Percentiles rank a stretch among this genome's conserved stretches.
Evolutionary conservation across 1,140 invertebrate genomes (phyloP).

Genomic region (Papilio dardanus): DNA sequence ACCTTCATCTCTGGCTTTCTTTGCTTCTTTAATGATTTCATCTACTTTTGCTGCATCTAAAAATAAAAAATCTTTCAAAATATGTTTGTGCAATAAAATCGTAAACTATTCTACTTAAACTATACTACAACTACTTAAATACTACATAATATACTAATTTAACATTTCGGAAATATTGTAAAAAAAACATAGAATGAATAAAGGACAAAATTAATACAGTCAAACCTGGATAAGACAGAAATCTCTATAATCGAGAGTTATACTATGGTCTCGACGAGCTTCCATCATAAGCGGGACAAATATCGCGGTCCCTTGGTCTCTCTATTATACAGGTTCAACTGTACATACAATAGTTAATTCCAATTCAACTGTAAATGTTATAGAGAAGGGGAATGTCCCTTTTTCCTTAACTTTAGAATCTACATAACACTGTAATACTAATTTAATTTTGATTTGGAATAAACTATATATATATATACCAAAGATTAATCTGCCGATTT

Average conservation of each 20-base stretch:
- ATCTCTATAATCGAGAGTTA: too few species aligned
- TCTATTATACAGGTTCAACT: too few species aligned
- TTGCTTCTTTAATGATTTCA: constrained; percentile 72
- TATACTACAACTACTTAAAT: constrained; percentile 5
- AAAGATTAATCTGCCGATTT: too few species aligned
- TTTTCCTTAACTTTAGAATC: too few species aligned
- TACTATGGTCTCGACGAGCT: too few species aligned
- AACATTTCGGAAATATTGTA: not conserved
- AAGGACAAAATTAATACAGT: not conserved
- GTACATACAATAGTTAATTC: not conserved
- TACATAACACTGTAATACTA: too few species aligned
- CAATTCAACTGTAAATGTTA: too few species aligned
- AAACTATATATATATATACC: not conserved
- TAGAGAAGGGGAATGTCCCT: too few species aligned
- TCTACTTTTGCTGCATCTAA: constrained; percentile 74
- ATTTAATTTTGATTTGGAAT: not conserved
- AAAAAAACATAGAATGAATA: not conserved
- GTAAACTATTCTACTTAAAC: constrained; percentile 38
- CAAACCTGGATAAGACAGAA: not conserved
- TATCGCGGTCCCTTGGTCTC: too few species aligned
- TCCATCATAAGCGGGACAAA: too few species aligned
- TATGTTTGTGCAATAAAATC: not conserved
- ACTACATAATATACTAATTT: not conserved
- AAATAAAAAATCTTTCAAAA: constrained; percentile 39
- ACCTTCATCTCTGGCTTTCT: constrained; percentile 69